A percentile compares a stretch with the other conserved stretches of the same genome.
Conservation (phyloP, 1,140 invertebrate species). For the Neodiprion virginianus region DNA sequence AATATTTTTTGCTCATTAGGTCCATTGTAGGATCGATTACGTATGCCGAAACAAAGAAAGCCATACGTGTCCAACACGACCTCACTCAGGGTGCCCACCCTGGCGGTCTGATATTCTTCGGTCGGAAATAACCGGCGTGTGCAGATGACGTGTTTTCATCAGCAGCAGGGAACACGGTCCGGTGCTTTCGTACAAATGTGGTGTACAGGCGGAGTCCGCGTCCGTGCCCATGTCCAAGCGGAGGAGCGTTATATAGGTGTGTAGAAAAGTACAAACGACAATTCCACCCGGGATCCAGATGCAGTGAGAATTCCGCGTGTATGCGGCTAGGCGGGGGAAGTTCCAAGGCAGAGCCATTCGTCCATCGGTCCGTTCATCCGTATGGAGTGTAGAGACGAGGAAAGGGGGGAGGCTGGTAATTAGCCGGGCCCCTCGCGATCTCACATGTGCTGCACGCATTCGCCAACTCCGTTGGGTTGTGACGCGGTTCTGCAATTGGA, state of each 20-base stretch:
- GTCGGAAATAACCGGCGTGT: no score
- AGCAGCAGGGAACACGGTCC: neutral
- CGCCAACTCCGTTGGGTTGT: neutral
- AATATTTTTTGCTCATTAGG: no score
- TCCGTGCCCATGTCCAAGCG: neutral
- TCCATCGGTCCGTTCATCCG: no score
- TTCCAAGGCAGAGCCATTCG: no score
- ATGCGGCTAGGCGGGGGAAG: no score
- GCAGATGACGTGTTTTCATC: neutral
- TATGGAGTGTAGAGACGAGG: neutral
- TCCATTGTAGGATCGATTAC: no score
- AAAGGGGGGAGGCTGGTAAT: neutral
- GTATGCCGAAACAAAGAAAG: no score
- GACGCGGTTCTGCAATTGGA: neutral
- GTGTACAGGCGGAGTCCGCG: neutral
- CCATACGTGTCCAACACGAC: no score
- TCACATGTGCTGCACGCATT: constrained; percentile 3
- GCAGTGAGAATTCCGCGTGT: neutral
- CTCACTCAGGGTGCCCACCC: no score
- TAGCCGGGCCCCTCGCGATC: neutral
- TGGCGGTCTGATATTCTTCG: no score
- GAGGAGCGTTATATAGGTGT: neutral
- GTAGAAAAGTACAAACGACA: constrained; percentile 3
- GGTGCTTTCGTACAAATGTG: neutral
- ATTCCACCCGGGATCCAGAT: neutral